phyloP scores from a whole-genome alignment of 2,113 vertebrate genomes.

The Acanthisitta chloris region DNA sequence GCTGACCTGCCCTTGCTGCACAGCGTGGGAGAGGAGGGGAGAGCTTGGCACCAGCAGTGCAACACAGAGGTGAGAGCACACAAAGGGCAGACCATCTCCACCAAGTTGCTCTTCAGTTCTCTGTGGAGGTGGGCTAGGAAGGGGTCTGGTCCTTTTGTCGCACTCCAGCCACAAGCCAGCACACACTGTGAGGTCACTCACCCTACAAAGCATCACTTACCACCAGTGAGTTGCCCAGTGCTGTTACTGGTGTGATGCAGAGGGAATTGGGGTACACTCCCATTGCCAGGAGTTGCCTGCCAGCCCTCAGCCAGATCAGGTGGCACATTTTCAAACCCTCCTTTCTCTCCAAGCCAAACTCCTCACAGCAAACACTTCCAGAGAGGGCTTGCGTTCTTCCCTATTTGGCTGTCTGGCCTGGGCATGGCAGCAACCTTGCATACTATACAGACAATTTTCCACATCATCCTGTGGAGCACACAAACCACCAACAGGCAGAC shows the following conservation, averaged over 20 bases:
- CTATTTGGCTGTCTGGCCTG: neutral
- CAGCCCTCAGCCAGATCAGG: neutral
- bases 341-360: neutral
- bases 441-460: rapidly evolving
- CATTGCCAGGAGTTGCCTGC: rapidly evolving
- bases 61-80: neutral
- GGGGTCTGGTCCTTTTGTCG: neutral
- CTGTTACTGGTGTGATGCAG: rapidly evolving
- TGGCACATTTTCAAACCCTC: neutral
- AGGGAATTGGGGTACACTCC: rapidly evolving
- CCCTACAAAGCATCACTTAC: rapidly evolving
- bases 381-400: neutral
- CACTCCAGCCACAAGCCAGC: neutral
- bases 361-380: rapidly evolving
- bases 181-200: rapidly evolving
- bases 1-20: neutral
- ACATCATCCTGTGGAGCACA: neutral
- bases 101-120: rapidly evolving
- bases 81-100: neutral
- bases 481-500: neutral
- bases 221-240: rapidly evolving
- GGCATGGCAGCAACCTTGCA: neutral
- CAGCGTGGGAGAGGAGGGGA: neutral
- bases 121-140: neutral
- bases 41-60: neutral